phyloP scores from a whole-genome alignment of 2,113 vertebrate genomes.

The Microtus pennsylvanicus region DNA sequence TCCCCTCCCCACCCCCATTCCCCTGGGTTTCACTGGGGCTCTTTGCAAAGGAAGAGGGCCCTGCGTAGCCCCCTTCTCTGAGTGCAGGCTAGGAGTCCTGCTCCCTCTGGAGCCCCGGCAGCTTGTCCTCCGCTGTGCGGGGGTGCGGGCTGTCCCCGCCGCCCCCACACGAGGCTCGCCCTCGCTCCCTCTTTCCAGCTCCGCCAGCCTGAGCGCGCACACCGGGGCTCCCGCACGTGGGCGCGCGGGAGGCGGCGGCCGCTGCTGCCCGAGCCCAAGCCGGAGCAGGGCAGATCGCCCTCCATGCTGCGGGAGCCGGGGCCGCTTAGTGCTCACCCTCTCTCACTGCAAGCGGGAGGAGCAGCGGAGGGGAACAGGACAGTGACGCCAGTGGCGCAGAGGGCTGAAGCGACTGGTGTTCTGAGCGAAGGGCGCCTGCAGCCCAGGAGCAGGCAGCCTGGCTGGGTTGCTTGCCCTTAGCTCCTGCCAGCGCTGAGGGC shows the following conservation, averaged over 20 bases:
- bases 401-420: constrained; percentile 32
- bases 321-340: constrained; percentile 53
- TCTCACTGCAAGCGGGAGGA: constrained; percentile 35
- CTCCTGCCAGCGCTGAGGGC: constrained; percentile 6
- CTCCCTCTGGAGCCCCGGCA: constrained; percentile 22
- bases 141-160: constrained; percentile 38
- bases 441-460: constrained; percentile 33
- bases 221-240: constrained; percentile 82
- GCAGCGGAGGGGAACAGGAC: constrained; percentile 21
- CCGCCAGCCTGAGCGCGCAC: constrained; percentile 71
- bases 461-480: neutral
- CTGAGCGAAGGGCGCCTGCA: constrained; percentile 40
- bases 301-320: constrained; percentile 65
- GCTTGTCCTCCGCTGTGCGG: neutral
- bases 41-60: constrained; percentile 42
- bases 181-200: constrained; percentile 48
- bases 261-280: constrained; percentile 69
- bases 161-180: constrained; percentile 52
- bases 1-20: neutral
- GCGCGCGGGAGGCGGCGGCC: constrained; percentile 81
- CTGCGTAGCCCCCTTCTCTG: constrained; percentile 10
- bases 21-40: neutral
- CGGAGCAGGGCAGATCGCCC: constrained; percentile 42
- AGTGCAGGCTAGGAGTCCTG: constrained; percentile 53
- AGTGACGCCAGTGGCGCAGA: constrained; percentile 11